Conservation (phyloP, 1,140 invertebrate genomes). For the Bombus waltoni region DNA sequence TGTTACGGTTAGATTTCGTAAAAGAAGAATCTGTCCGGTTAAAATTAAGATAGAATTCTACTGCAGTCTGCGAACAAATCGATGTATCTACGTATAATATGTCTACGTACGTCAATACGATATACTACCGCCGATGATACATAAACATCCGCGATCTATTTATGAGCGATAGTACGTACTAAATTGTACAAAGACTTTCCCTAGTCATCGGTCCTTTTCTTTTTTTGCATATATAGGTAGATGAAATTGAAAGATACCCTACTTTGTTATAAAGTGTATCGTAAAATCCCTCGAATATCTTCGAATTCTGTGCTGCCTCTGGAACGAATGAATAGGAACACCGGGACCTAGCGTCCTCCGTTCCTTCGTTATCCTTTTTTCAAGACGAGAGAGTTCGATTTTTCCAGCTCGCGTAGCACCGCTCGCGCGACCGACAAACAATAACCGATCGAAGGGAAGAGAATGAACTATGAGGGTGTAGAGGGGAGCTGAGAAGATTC, state of each 20-base stretch:
- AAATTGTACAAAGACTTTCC: no score
- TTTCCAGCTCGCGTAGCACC: constrained; percentile 67
- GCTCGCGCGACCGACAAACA: constrained; percentile 69
- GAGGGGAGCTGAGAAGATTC: neutral
- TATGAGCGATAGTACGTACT: no score
- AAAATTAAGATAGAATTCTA: no score
- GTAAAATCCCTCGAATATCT: neutral
- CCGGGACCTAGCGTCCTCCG: constrained; percentile 11
- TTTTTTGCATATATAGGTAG: no score
- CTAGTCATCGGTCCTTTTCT: no score
- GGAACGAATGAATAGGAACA: constrained; percentile 2
- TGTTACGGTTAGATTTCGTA: no score
- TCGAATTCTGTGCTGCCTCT: constrained; percentile 27
- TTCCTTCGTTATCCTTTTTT: constrained; percentile 56
- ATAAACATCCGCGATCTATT: no score
- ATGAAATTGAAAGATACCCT: neutral
- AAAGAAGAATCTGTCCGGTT: no score
- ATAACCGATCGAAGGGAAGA: constrained; percentile 65
- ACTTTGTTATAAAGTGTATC: neutral
- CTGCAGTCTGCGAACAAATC: no score
- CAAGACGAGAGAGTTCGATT: constrained; percentile 68
- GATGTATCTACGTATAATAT: no score
- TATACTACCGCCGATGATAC: no score
- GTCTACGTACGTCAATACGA: no score
- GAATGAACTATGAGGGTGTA: constrained; percentile 38